Evolutionary conservation across 1,140 invertebrate genomes (phyloP).

Genomic region (Forficula auricularia): DNA sequence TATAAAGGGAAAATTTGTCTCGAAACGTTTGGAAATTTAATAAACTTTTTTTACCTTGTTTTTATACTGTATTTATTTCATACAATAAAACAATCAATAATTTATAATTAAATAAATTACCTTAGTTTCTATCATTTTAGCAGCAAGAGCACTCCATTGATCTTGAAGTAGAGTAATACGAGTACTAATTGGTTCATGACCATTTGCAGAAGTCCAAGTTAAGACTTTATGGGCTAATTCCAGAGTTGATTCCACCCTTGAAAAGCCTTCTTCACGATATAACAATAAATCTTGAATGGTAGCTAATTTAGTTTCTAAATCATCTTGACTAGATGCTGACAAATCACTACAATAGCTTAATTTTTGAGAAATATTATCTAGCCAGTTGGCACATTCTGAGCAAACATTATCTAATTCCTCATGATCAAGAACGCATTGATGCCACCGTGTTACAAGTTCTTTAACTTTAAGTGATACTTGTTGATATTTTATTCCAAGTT

Average conservation of each 20-base stretch:
- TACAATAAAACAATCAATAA: too few species aligned
- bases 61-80: too few species aligned
- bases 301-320: constrained; percentile 67
- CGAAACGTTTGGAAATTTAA: too few species aligned
- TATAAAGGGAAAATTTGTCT: too few species aligned
- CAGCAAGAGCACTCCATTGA: constrained; percentile 70
- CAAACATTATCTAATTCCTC: constrained; percentile 71
- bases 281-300: constrained; percentile 68
- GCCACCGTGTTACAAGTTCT: constrained; percentile 77
- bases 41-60: too few species aligned
- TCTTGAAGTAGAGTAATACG: constrained; percentile 68
- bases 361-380: constrained; percentile 69
- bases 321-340: constrained; percentile 60
- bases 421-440: constrained; percentile 75
- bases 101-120: constrained; percentile 9
- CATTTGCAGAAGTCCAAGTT: constrained; percentile 74
- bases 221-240: constrained; percentile 82
- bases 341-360: constrained; percentile 68
- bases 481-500: constrained; percentile 78
- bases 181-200: constrained; percentile 72
- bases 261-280: constrained; percentile 79
- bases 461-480: constrained; percentile 77
- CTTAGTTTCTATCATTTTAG: constrained; percentile 79
- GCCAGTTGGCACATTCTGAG: constrained; percentile 61
- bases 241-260: constrained; percentile 65